Evolutionary conservation across 2,113 vertebrate species (phyloP), one percentile per base, ranked within the genome.

Genomic region (Gymnorhina tibicen): DNA sequence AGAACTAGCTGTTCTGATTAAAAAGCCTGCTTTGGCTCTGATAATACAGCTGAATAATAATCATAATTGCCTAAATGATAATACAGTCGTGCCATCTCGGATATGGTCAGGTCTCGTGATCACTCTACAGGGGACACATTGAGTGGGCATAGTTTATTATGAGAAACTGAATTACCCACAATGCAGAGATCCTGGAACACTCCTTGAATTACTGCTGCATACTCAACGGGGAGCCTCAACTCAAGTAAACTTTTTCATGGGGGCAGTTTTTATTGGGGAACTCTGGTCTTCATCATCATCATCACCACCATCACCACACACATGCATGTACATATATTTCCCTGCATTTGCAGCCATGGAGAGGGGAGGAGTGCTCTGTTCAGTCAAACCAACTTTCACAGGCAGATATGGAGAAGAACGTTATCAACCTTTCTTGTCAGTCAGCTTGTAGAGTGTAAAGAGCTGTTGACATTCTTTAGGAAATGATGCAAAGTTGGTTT

Each of bases 21-120:
- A 66, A 92, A 75, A 0, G 3, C 13, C 22, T 68, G 30, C 8
- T 86, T 89, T 5, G 1, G 9, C n/a, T 84, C 56, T 89, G 53
- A 85, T 46, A 66, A 56, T 85, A 37, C 26, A 64, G 22, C 64
- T 63, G 52, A 52, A 77, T 33, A 69, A 69, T 28, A 52, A 44
- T 66, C 4, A 49, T 46, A 60, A 60, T 23, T 39, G 39, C 46
- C 46, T 53, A 46, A 69, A 62, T 62, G 18, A 13, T 39, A 30
- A 46, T 30, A 53, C 18, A 53, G 15, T 60, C 0, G 0, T 52
- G 53, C 66, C 35, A 27, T 68, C 44, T 81, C 0, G 0, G 74
- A 79, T 44, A 37, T 14, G 73, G 74, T 85, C 46, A 89, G 66
- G 44, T 64, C 37, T 94, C 21, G 20, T 69, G 85, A 82, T 78